Evolutionary conservation across 2,888 invertebrate genomes (phyloP).

Genomic region (Serripes groenlandicus): DNA sequence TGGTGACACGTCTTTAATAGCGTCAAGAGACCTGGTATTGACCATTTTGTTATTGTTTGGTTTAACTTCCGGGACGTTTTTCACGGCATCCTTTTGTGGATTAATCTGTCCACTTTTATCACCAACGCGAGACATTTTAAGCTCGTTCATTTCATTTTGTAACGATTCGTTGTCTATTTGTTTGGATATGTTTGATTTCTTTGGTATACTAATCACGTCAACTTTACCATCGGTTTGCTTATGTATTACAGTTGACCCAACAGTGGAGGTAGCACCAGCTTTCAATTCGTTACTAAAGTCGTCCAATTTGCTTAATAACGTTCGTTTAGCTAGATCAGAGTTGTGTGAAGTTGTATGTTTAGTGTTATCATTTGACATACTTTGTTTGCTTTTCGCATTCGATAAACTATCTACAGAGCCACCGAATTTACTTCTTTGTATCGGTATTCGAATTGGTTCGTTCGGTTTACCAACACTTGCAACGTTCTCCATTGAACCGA

Average conservation of each 20-base stretch:
- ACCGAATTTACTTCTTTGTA: constrained; percentile 43
- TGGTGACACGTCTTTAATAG: not conserved
- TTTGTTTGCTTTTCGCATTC: not conserved
- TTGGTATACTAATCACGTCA: constrained; percentile 31
- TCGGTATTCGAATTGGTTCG: constrained; percentile 37
- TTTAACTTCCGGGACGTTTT: not conserved
- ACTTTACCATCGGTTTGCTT: constrained; percentile 46
- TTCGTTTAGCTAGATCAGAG: constrained; percentile 13
- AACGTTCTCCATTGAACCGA: constrained; percentile 66
- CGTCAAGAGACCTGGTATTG: not conserved
- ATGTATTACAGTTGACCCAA: constrained; percentile 54
- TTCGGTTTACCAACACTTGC: constrained; percentile 42
- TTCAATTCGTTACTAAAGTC: constrained; percentile 50
- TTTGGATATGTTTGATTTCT: constrained; percentile 5
- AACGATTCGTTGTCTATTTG: constrained; percentile 23
- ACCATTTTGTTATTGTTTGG: not conserved
- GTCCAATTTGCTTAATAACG: constrained; percentile 46
- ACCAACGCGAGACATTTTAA: constrained; percentile 20
- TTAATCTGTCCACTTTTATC: constrained; percentile 20
- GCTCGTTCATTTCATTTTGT: constrained; percentile 35
- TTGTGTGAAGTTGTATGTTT: too few relatives aligned
- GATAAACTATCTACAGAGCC: constrained; percentile 31
- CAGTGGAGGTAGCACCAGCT: constrained; percentile 44
- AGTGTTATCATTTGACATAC: not conserved
- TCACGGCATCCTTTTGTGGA: not conserved